A percentile compares a stretch with the other conserved stretches of the same genome.
Evolutionary conservation across 1,140 invertebrate genomes (phyloP).

Genomic region (Nymphalis io): DNA sequence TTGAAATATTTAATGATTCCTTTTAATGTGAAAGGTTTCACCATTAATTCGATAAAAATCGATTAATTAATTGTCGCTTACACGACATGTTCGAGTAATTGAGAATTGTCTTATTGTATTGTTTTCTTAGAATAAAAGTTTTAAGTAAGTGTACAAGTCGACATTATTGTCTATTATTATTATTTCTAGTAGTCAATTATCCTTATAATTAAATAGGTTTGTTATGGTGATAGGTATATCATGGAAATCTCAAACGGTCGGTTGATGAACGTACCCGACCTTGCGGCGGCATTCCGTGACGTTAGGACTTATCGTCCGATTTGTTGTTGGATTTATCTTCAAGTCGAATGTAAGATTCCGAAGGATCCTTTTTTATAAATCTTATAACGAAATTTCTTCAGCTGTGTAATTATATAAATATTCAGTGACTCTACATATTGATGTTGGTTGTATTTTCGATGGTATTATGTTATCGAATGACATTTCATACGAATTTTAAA

Average conservation of each 20-base stretch:
- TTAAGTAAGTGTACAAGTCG: no score
- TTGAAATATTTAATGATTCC: no score
- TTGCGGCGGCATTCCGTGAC: slow-evolving; percentile 61
- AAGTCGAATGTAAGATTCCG: neutral
- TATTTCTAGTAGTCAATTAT: neutral
- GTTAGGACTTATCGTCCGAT: slow-evolving; percentile 39
- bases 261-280: slow-evolving; percentile 70
- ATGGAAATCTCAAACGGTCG: slow-evolving; percentile 50
- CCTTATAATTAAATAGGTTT: slow-evolving; percentile 1
- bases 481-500: no score
- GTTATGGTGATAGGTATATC: slow-evolving; percentile 18
- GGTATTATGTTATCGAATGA: no score
- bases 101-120: neutral
- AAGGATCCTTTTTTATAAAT: neutral
- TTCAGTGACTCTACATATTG: no score
- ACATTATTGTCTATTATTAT: no score
- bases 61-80: no score
- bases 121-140: no score
- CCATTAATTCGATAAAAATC: no score
- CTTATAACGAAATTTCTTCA: neutral
- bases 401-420: neutral
- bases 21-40: no score
- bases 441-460: no score
- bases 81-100: no score
- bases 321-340: slow-evolving; percentile 26